Percentiles rank a stretch among this genome's conserved stretches.
Evolutionary conservation across 2,113 vertebrate genomes (phyloP).

Genomic region (Lipophrys pholis): DNA sequence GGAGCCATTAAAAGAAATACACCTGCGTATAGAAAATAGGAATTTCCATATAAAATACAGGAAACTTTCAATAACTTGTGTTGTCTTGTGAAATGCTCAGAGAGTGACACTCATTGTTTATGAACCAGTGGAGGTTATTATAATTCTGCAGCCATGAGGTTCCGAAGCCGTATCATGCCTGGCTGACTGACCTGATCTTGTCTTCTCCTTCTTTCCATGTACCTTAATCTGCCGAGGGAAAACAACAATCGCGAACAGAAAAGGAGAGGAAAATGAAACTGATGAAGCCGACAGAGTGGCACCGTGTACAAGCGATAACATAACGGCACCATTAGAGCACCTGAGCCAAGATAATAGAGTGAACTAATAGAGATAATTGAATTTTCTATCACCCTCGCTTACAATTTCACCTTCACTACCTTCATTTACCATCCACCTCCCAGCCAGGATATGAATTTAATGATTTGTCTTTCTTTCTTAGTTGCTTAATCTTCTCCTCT

Average conservation of each 20-base stretch:
- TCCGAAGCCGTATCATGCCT: neutral
- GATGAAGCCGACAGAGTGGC: slow-evolving; percentile 16
- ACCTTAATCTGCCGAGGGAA: slow-evolving; percentile 1
- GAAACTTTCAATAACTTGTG: no score
- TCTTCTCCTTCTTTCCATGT: slow-evolving; percentile 5
- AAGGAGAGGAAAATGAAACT: neutral
- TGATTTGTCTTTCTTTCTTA: slow-evolving; percentile 53
- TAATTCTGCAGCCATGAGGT: neutral
- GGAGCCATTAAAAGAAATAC: no score
- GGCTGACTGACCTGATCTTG: slow-evolving; percentile 14
- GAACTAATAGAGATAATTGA: slow-evolving; percentile 61
- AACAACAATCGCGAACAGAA: slow-evolving; percentile 9
- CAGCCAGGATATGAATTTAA: slow-evolving; percentile 49
- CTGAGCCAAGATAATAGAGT: slow-evolving; percentile 61
- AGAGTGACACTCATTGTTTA: neutral
- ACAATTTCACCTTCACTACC: slow-evolving; percentile 57
- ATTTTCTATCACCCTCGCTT: slow-evolving; percentile 57
- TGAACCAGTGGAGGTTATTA: neutral
- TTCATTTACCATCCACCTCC: slow-evolving; percentile 47
- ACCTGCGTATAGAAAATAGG: no score
- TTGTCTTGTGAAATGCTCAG: no score
- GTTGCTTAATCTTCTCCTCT: slow-evolving; percentile 37
- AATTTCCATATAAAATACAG: no score
- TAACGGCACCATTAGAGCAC: slow-evolving; percentile 37
- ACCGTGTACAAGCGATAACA: slow-evolving; percentile 1